Evolutionary conservation across 23 tunicate genomes (phyloP).

Genomic region (Ciona savignyi): DNA sequence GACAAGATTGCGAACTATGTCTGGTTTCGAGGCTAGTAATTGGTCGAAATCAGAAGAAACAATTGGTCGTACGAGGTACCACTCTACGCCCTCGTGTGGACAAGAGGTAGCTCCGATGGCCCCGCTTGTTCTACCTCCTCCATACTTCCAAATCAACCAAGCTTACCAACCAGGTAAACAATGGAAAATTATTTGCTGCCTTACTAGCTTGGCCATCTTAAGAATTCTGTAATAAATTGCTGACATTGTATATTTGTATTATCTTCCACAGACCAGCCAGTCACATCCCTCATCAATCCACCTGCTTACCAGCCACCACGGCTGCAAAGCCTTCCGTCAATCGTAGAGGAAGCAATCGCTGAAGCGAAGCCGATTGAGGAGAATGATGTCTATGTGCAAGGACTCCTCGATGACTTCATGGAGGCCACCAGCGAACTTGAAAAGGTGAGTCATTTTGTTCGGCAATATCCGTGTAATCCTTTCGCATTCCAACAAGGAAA

Average conservation of each 20-base stretch:
- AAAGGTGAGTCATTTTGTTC: not conserved
- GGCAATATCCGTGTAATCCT: too few relatives aligned
- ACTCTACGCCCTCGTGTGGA: not conserved
- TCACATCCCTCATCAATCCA: not conserved
- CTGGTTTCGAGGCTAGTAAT: not conserved
- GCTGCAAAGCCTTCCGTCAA: conserved; percentile 5
- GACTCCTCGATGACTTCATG: conserved; percentile 6
- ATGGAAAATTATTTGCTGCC: too few relatives aligned
- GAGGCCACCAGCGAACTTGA: not conserved
- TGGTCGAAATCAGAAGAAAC: not conserved
- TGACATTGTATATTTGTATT: too few relatives aligned
- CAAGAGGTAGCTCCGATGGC: not conserved
- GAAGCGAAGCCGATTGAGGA: not conserved
- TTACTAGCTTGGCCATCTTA: too few relatives aligned
- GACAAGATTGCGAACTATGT: not conserved
- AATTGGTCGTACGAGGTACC: not conserved
- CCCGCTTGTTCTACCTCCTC: not conserved
- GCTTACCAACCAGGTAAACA: not conserved
- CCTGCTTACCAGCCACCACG: not conserved
- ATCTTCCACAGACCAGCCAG: too few relatives aligned
- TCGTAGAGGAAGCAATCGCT: conserved; percentile 1
- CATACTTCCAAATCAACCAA: not conserved
- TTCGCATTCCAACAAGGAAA: too few relatives aligned
- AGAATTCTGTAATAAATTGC: too few relatives aligned
- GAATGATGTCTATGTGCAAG: conserved; percentile 5